phyloP scores from a whole-genome alignment of 2,888 invertebrate genomes.

The Andrena minutula region DNA sequence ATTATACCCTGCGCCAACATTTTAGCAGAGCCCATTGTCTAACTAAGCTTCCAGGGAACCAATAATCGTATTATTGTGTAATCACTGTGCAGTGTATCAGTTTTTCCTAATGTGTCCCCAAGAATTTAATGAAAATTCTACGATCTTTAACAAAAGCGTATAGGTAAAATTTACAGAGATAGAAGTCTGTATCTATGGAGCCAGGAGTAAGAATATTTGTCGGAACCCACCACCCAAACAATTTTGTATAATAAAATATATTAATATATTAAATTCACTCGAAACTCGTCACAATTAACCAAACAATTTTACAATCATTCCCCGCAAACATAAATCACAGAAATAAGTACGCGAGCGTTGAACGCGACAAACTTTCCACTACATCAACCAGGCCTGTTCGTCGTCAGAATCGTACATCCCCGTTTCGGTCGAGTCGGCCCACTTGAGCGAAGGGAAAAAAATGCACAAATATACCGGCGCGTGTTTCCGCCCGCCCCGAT shows the following conservation, averaged over 20 bases:
- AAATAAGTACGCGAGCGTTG: too few relatives aligned
- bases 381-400: background rate
- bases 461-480: constrained; percentile 16
- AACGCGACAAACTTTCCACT: too few relatives aligned
- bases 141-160: too few relatives aligned
- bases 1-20: background rate
- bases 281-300: background rate
- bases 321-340: too few relatives aligned
- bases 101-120: too few relatives aligned
- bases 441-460: constrained; percentile 8
- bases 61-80: too few relatives aligned
- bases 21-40: background rate
- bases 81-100: background rate
- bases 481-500: constrained; percentile 17
- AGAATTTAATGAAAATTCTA: too few relatives aligned
- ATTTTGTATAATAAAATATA: background rate
- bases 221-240: background rate
- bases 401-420: background rate
- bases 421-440: background rate
- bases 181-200: background rate
- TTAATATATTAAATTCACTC: background rate
- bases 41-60: too few relatives aligned
- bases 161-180: too few relatives aligned
- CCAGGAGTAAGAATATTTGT: background rate
- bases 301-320: background rate